phyloP scores from a whole-genome alignment of 2,888 invertebrate genomes.

The Sarcophaga rosellei region DNA sequence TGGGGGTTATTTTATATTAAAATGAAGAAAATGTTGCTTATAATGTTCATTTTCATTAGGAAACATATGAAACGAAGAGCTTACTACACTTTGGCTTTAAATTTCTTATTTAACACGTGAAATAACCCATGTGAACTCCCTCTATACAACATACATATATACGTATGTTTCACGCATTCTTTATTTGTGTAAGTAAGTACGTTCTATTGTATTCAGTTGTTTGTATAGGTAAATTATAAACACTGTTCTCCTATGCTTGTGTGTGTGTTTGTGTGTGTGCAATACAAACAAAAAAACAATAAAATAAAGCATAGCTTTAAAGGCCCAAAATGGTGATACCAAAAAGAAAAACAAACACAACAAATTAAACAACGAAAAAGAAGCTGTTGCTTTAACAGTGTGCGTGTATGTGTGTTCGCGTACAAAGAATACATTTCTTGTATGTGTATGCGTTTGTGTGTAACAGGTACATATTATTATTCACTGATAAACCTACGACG shows the following conservation, averaged over 20 bases:
- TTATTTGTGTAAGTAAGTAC: background rate
- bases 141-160: background rate
- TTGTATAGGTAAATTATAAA: background rate
- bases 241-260: too few species aligned
- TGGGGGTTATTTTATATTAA: too few species aligned
- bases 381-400: conserved; percentile 41
- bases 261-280: background rate
- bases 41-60: too few species aligned
- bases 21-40: too few species aligned
- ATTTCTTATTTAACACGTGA: background rate
- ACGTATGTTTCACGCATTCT: too few species aligned
- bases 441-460: background rate
- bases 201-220: background rate
- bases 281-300: background rate
- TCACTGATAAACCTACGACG: conserved; percentile 37
- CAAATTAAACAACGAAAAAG: background rate
- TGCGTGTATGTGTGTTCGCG: background rate
- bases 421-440: background rate
- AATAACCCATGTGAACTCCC: background rate
- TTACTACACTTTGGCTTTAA: too few species aligned
- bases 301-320: too few species aligned
- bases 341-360: background rate
- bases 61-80: too few species aligned
- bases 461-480: background rate
- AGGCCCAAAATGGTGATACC: background rate